Base-by-base conservation (phyloP, 2,888 invertebrate species). In the Eucera pruinosa region DNA sequence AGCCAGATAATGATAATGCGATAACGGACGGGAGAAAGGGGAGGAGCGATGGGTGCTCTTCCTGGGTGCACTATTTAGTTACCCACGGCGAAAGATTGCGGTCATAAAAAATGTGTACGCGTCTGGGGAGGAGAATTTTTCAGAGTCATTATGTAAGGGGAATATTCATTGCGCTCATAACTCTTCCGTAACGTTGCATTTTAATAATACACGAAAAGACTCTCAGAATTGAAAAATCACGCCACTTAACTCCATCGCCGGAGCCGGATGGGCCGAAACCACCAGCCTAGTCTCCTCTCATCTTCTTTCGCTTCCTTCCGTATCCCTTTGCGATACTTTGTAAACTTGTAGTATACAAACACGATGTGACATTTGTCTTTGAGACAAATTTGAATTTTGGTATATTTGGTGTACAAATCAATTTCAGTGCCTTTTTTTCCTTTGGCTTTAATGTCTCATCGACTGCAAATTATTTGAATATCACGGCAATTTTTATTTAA, bases 141-240 rank as follows among this genome's bases (percentile, higher is more conserved):
- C 83, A 78, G 69, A 79, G 79, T 81, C 83, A 83, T 83, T 83
- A 83, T 81, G 67, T 83, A 83, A 81, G 79, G 76, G 81, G 81
- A 83, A 83, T 83, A 83, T 83, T 83, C 83, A 83, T 83, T 81
- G 74, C 83, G 41, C 18, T 62, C 72, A 81, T 83, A 83, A 83
- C 76, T 83, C 83, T 81, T 47, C 73, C 55, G 71, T 67, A 81
- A 74, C 81, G 83, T 81, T 81, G 83, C 83, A 83, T 83, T 83
- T 83, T 83, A 83, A 83, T 83, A 83, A 83, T 81, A 83, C 83
- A 83, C 81, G 83, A 52, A 80, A 83, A 79, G 83, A 81, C 83
- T 83, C 69, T 83, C 81, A 80, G 83, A 83, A 83, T 76, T 76
- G 83, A 83, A 83, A 83, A 83, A 83, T 83, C 83, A 81, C 73